These are phyloP conservation scores for Strigamia maritima DNA, from an alignment of 2,888 invertebrate genomes.

Conservation along the genomic window DNA sequence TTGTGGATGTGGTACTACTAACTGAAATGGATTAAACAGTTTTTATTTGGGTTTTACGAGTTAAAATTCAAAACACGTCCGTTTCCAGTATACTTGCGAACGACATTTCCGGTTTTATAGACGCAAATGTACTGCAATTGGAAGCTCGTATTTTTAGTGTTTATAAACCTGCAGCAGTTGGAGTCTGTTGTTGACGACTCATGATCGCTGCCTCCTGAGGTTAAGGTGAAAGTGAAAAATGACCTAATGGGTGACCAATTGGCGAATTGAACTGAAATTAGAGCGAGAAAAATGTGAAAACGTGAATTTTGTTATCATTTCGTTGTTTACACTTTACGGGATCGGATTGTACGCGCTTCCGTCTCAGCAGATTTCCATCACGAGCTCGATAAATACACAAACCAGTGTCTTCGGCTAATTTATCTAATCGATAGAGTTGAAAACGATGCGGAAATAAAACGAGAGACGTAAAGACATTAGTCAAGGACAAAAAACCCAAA, in stretches of 20 bases:
- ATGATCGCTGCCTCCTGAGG: not conserved
- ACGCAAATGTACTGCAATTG: no score
- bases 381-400: not conserved
- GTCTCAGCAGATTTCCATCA: not conserved
- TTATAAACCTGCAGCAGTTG: not conserved
- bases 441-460: not conserved
- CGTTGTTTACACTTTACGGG: not conserved
- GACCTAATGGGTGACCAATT: not conserved
- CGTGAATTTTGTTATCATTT: no score
- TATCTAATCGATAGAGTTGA: not conserved
- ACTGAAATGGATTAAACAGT: not conserved
- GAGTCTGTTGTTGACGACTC: not conserved
- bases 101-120: no score
- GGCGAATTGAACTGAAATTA: no score
- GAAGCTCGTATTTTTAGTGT: no score
- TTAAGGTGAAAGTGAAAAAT: not conserved
- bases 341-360: not conserved
- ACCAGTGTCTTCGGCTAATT: not conserved
- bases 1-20: conserved; percentile 38
- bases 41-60: no score
- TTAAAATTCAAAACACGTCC: no score
- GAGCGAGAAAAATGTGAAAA: no score
- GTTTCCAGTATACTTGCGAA: no score
- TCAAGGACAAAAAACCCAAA: not conserved
- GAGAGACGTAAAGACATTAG: not conserved